Conservation (phyloP, 2,113 vertebrate genomes). For the rabbit (Oryctolagus cuniculus) region mOryCun1.1 NC_091443.1:87756501-87757000, state of each 20-base stretch:
- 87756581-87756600: too few species aligned
- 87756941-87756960: neutral
- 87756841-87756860: conserved; percentile 98
- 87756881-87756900: conserved; percentile 99
- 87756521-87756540: too few species aligned
- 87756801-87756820: conserved; percentile 97
- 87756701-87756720: neutral
- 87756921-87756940: neutral
- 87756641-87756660: neutral
- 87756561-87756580: too few species aligned
- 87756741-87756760: neutral
- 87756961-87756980: neutral
- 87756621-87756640: neutral
- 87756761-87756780: neutral
- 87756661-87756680: neutral
- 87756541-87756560: too few species aligned
- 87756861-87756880: conserved; percentile 97
- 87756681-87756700: neutral
- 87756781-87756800: neutral
- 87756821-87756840: conserved; percentile 99
- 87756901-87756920: neutral
- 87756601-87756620: conserved; percentile 31
- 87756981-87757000: conserved; percentile 8
- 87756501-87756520: too few species aligned
- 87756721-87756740: neutral